Evolutionary conservation across 2,888 invertebrate species (phyloP).

Genomic region (Ditylenchus weischeri): DNA sequence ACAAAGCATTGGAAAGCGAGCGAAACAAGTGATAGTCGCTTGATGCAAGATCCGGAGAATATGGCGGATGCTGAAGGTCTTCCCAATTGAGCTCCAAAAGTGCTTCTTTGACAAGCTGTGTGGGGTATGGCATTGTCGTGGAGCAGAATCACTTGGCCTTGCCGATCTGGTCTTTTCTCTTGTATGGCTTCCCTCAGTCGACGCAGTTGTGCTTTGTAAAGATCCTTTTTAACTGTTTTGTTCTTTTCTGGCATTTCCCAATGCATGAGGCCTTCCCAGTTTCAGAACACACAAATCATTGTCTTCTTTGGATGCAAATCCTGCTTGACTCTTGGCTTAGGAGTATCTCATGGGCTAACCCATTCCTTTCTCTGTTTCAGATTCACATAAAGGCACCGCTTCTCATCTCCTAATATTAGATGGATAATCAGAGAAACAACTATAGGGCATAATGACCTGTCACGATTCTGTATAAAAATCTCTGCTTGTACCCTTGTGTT

Average conservation of each 20-base stretch:
- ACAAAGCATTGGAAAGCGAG: not conserved
- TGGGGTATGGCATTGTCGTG: constrained; percentile 3
- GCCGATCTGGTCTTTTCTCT: not conserved
- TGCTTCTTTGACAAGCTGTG: not conserved
- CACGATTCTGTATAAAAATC: not conserved
- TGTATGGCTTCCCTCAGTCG: not conserved
- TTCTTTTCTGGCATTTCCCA: constrained; percentile 10
- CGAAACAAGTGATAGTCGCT: constrained; percentile 1
- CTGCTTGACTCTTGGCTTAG: not conserved
- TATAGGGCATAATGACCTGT: no score
- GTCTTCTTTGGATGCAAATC: not conserved
- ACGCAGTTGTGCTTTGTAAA: constrained; percentile 1
- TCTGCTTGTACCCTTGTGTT: not conserved
- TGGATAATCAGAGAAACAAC: no score
- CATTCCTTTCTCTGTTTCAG: not conserved
- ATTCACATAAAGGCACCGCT: not conserved
- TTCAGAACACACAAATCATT: constrained; percentile 1
- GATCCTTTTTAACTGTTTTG: not conserved
- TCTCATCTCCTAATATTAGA: constrained; percentile 10
- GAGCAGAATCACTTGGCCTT: not conserved
- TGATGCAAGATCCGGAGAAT: constrained; percentile 4
- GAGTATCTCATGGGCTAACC: not conserved
- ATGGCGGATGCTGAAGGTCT: not conserved
- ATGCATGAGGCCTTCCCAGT: constrained; percentile 6
- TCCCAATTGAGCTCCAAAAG: constrained; percentile 1